Percentiles rank a stretch among this genome's conserved stretches.
Evolutionary conservation across 2,888 invertebrate species (phyloP).

Genomic region (Desoria tigrina): DNA sequence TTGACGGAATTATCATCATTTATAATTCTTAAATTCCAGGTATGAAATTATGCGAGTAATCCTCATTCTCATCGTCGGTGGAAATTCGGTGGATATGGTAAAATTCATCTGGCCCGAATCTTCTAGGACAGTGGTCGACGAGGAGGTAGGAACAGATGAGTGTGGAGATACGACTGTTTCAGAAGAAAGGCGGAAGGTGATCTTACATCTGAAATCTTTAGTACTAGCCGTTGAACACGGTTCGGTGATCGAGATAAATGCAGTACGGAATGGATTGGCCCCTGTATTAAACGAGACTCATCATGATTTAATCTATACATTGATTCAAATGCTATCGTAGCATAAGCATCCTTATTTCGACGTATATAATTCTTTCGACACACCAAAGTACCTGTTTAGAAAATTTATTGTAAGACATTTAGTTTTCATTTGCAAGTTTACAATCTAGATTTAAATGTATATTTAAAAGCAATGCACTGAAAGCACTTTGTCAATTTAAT

Average conservation of each 20-base stretch:
- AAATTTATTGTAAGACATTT: too few species aligned
- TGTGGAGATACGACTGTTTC: conserved; percentile 2
- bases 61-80: conserved; percentile 46
- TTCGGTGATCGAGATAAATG: conserved; percentile 40
- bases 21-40: conserved; percentile 11
- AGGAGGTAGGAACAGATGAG: neutral
- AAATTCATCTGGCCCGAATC: conserved; percentile 48
- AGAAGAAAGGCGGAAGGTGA: conserved; percentile 30
- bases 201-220: conserved; percentile 46
- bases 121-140: neutral
- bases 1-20: too few species aligned
- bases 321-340: conserved; percentile 44
- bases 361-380: too few species aligned
- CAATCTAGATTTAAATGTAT: too few species aligned
- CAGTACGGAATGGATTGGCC: conserved; percentile 38
- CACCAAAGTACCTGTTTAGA: too few species aligned
- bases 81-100: conserved; percentile 45
- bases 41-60: conserved; percentile 48
- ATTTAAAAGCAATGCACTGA: too few species aligned
- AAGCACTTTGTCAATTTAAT: too few species aligned
- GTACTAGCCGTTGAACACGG: conserved; percentile 49
- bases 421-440: too few species aligned
- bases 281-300: conserved; percentile 41
- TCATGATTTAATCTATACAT: conserved; percentile 41
- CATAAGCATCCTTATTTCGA: neutral